These are phyloP conservation scores for Coenobita brevimanus DNA, from an alignment of 1,140 invertebrate genomes.

Conservation along the genomic window DNA sequence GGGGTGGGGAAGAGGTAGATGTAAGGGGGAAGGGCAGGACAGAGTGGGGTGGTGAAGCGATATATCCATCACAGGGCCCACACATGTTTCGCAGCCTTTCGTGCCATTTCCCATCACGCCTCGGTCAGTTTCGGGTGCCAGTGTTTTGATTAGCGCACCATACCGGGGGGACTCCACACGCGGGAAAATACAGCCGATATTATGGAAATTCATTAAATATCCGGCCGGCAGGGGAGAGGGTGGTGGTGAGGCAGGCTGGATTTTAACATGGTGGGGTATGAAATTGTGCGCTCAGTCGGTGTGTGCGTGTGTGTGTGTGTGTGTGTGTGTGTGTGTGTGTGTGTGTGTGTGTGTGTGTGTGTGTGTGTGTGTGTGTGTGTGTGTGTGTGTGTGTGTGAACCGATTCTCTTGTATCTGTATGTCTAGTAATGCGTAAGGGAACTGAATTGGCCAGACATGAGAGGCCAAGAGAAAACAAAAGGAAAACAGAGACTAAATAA, in stretches of 20 bases:
- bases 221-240: too few relatives aligned
- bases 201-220: too few relatives aligned
- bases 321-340: constrained; percentile 7
- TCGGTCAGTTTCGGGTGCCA: too few relatives aligned
- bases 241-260: not conserved
- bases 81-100: too few relatives aligned
- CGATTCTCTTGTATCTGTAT: not conserved
- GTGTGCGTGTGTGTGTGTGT: constrained; percentile 4
- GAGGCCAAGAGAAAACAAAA: not conserved
- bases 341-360: constrained; percentile 16
- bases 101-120: too few relatives aligned
- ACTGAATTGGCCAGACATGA: not conserved
- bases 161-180: too few relatives aligned
- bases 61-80: too few relatives aligned
- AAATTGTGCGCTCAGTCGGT: not conserved
- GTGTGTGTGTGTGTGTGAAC: not conserved
- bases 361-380: constrained; percentile 11
- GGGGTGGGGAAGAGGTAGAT: too few relatives aligned
- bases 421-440: not conserved
- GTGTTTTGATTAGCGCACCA: too few relatives aligned
- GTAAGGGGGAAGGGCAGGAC: too few relatives aligned
- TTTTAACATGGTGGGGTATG: not conserved
- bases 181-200: too few relatives aligned
- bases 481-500: not conserved
- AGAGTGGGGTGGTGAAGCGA: too few relatives aligned